phyloP scores from a whole-genome alignment of 2,113 vertebrate genomes.

The Chamaea fasciata region DNA sequence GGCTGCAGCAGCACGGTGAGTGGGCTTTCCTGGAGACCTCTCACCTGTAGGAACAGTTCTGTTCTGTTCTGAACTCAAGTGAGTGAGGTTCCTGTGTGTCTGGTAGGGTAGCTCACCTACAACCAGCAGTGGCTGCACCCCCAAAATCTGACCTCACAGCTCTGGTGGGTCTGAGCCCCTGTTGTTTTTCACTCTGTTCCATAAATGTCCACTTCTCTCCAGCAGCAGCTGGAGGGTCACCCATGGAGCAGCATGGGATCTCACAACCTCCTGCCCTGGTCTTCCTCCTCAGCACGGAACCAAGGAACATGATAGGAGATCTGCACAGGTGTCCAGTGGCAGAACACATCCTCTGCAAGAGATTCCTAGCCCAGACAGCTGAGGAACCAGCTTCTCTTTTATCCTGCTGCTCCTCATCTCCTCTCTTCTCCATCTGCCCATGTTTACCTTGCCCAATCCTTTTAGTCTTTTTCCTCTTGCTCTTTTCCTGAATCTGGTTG shows the following conservation, averaged over 20 bases:
- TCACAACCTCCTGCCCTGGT: background rate
- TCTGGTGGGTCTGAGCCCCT: background rate
- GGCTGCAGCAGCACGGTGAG: conserved; percentile 83
- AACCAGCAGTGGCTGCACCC: background rate
- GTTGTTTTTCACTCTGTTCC: background rate
- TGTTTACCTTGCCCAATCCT: background rate
- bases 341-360: background rate
- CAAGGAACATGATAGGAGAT: background rate
- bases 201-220: background rate
- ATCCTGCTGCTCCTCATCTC: background rate
- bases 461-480: background rate
- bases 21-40: background rate
- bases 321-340: background rate
- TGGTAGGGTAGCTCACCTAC: background rate
- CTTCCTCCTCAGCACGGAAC: background rate
- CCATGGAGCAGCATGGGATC: background rate
- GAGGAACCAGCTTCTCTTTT: background rate
- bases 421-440: background rate
- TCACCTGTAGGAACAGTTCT: fast-evolving
- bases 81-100: fast-evolving
- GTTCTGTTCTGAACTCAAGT: background rate
- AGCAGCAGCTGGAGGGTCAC: background rate
- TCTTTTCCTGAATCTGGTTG: background rate
- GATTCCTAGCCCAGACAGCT: background rate
- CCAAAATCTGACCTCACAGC: background rate